phyloP scores from a whole-genome alignment of 2,888 invertebrate species.

The Tenthredo livida region DNA sequence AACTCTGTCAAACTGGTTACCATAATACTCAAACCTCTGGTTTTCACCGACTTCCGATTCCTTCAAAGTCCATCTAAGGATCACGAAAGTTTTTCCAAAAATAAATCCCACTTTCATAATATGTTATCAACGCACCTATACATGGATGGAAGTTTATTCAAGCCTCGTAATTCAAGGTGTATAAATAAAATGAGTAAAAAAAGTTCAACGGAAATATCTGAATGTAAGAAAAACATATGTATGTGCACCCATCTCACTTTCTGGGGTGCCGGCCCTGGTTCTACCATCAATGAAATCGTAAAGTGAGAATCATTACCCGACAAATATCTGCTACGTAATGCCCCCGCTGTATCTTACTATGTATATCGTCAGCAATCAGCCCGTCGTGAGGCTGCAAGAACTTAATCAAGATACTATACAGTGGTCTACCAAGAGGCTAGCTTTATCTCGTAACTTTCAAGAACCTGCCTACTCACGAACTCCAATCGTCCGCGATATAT shows the following conservation, averaged over 20 bases:
- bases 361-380: constrained; percentile 2
- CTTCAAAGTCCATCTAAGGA: background rate
- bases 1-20: background rate
- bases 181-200: background rate
- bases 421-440: constrained; percentile 29
- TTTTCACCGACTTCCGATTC: background rate
- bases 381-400: background rate
- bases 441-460: constrained; percentile 38
- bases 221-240: background rate
- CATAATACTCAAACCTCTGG: background rate
- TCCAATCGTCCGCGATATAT: background rate
- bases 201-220: background rate
- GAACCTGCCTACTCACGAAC: constrained; percentile 19
- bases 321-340: constrained; percentile 30
- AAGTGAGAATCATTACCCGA: background rate
- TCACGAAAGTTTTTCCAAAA: background rate
- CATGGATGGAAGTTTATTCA: background rate
- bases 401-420: background rate
- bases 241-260: background rate
- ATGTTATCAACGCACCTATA: background rate
- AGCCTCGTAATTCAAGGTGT: background rate
- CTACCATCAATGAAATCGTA: background rate
- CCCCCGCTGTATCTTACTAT: background rate
- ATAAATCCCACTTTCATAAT: background rate
- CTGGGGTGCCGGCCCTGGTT: background rate